Conservation (phyloP, 1,140 invertebrate species). For the Parapsyche elsis region DNA sequence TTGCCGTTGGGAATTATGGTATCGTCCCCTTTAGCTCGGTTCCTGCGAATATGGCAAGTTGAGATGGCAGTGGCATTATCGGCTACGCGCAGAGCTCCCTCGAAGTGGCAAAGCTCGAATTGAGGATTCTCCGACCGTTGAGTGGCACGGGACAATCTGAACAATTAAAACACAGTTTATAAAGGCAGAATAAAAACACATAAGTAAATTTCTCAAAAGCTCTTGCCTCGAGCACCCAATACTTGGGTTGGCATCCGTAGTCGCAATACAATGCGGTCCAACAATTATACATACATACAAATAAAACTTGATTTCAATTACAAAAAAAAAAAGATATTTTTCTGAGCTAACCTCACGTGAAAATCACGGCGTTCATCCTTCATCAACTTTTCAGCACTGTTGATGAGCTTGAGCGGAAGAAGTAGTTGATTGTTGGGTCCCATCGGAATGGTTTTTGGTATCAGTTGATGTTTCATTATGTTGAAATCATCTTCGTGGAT, state of each 20-base stretch:
- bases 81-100: slow-evolving; percentile 67
- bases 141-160: slow-evolving; percentile 72
- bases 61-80: slow-evolving; percentile 64
- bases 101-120: slow-evolving; percentile 74
- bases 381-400: slow-evolving; percentile 57
- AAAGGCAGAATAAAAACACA: not conserved
- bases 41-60: slow-evolving; percentile 64
- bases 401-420: slow-evolving; percentile 46
- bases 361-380: slow-evolving; percentile 64
- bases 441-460: slow-evolving; percentile 64
- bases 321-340: not conserved
- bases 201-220: not conserved
- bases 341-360: slow-evolving; percentile 63
- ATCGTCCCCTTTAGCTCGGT: slow-evolving; percentile 64
- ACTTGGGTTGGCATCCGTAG: no score
- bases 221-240: no score
- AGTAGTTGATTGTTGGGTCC: slow-evolving; percentile 59
- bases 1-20: slow-evolving; percentile 68
- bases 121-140: slow-evolving; percentile 73
- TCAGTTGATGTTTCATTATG: slow-evolving; percentile 76
- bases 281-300: no score
- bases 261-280: no score
- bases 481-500: slow-evolving; percentile 82
- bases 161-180: slow-evolving; percentile 1
- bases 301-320: not conserved